Conservation (phyloP, 2,888 invertebrate genomes). For the Leptinotarsa tumamoca region DNA sequence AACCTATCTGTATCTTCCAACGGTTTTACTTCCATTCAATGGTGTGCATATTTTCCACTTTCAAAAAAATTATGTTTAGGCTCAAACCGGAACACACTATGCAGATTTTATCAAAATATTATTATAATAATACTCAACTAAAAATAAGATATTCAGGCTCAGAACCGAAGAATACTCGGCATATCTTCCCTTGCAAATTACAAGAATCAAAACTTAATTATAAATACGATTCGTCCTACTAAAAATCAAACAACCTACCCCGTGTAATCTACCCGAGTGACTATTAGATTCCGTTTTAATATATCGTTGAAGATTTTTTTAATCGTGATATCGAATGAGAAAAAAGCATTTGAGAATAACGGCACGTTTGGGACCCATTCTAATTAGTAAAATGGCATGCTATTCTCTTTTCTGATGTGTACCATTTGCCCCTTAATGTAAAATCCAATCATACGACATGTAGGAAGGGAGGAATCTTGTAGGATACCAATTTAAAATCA, state of each 20-base stretch:
- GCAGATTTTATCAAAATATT: too few relatives aligned
- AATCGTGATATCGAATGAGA: constrained; percentile 56
- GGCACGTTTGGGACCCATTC: constrained; percentile 58
- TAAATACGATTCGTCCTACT: constrained; percentile 12
- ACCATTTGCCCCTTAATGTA: constrained; percentile 52
- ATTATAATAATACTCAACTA: neutral
- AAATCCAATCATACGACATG: constrained; percentile 54
- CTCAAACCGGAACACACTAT: too few relatives aligned
- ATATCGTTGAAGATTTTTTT: constrained; percentile 50
- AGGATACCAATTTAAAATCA: constrained; percentile 18
- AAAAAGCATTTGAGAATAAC: constrained; percentile 54
- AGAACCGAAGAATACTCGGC: neutral
- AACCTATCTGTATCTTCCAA: too few relatives aligned
- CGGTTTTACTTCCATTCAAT: too few relatives aligned
- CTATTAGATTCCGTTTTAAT: constrained; percentile 43
- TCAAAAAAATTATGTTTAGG: too few relatives aligned
- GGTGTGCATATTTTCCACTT: too few relatives aligned
- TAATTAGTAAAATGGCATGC: constrained; percentile 60
- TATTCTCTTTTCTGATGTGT: constrained; percentile 52
- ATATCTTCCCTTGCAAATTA: constrained; percentile 5
- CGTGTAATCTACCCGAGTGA: constrained; percentile 36
- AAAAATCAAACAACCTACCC: constrained; percentile 30
- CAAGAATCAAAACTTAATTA: neutral
- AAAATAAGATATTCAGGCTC: neutral
- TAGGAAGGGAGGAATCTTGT: constrained; percentile 26